Evolutionary conservation across 2,797 vertebrate species (phyloP), one percentile per base, ranked within the genome.

Genomic region (Serranus cabrilla): DNA sequence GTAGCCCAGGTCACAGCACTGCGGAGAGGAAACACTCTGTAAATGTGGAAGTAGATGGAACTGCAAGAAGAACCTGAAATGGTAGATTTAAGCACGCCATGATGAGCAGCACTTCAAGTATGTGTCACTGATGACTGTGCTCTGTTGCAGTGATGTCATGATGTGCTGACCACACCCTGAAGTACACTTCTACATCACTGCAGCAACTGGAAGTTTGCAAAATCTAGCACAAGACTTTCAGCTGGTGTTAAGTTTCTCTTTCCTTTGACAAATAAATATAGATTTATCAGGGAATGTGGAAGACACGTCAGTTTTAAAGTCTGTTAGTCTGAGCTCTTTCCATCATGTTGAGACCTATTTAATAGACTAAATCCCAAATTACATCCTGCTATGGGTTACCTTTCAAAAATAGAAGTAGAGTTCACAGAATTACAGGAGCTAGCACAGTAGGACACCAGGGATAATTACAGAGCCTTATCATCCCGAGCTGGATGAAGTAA

Each of bases 1-100:
- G 90, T 98, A 99, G 0, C 98, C 98, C 83, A 99, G 90, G 50
- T 99, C 98, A 76, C 97, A 99, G 93, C 98, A 99, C 98, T 99
- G 84, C 0, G 12, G 49, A 66, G 55, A 67, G 17, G 42, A 57
- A 57, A 37, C 2, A 69, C 2, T 18, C 20, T n/a, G 16, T 21
- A 20, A 8, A 72, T n/a, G 25, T 6, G 7, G 4, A 6, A 20
- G 11, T 17, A 20, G 54, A 46, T 1, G 0, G 2, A 25, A 55
- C n/a, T 25, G 9, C 1, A 27, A 51, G 58, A 25, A 7, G 4
- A 71, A 23, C 49, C 2, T 27, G 14, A 17, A 46, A 37, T 50
- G 45, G 34, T 7, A 34, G 34, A 34, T 34, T 34, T 7, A 34
- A 7, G 34, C 5, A 34, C 1, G 7, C 34, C 34, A 34, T 34